Conservation (phyloP, 2,888 invertebrate genomes). For the Agonum fuliginosum region DNA sequence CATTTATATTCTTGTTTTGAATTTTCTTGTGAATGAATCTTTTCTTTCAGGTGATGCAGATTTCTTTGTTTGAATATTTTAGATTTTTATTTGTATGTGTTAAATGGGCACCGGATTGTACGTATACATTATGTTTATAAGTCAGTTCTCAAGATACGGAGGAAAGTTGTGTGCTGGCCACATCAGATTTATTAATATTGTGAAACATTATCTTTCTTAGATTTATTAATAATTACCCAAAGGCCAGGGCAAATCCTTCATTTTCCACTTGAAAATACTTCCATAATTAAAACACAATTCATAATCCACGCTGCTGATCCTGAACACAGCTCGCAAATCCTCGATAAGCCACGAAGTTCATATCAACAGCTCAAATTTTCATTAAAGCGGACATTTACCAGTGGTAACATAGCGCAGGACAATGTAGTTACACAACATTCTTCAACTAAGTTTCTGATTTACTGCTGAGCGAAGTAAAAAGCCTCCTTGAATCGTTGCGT, state of each 20-base stretch:
- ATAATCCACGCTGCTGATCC: neutral
- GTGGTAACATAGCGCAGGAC: neutral
- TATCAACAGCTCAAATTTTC: neutral
- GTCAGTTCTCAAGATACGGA: no score
- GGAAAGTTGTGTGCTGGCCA: no score
- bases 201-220: neutral
- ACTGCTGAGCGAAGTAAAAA: neutral
- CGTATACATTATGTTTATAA: no score
- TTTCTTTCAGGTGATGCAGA: no score
- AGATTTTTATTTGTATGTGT: no score
- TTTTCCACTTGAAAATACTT: conserved; percentile 8
- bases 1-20: no score
- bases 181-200: no score
- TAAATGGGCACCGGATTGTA: no score
- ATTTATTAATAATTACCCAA: neutral
- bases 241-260: neutral
- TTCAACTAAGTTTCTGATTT: neutral
- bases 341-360: neutral
- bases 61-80: no score
- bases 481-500: neutral
- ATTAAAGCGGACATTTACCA: neutral
- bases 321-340: neutral
- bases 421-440: conserved; percentile 5
- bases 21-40: no score
- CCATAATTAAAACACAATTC: conserved; percentile 5